These are phyloP conservation scores for Ceryle rudis DNA, from an alignment of 2,797 vertebrate genomes.

Conservation along the genomic window DNA sequence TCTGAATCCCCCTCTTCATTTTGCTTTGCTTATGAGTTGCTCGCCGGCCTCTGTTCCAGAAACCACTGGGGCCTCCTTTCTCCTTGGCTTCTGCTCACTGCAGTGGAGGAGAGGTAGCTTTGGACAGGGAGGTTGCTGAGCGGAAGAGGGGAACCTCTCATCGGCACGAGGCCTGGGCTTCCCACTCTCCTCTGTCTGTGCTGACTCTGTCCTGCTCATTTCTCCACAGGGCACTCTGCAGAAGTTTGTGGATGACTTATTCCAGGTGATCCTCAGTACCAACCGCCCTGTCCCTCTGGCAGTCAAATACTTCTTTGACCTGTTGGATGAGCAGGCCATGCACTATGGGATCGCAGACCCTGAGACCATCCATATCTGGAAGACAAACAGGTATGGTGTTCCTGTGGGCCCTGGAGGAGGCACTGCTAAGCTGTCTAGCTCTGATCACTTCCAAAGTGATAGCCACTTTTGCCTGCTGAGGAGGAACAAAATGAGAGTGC, in stretches of 20 bases:
- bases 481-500: background rate
- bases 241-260: slow-evolving; percentile 97
- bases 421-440: background rate
- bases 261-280: slow-evolving; percentile 96
- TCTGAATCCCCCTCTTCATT: accelerated
- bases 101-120: background rate
- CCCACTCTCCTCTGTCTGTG: background rate
- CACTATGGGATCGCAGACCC: slow-evolving; percentile 90
- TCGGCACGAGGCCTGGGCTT: background rate
- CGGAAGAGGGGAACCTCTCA: background rate
- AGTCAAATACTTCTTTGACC: slow-evolving; percentile 97
- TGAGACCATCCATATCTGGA: slow-evolving; percentile 98
- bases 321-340: slow-evolving; percentile 92
- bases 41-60: background rate
- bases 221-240: slow-evolving; percentile 90
- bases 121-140: background rate
- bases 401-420: background rate
- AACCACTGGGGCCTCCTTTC: background rate
- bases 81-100: background rate
- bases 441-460: background rate
- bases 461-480: background rate
- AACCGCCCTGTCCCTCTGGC: slow-evolving; percentile 92
- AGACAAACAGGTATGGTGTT: slow-evolving; percentile 91
- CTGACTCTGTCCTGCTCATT: background rate
- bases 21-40: background rate